Base-by-base conservation (phyloP, 2,113 vertebrate species). In the Vicugna pacos region DNA sequence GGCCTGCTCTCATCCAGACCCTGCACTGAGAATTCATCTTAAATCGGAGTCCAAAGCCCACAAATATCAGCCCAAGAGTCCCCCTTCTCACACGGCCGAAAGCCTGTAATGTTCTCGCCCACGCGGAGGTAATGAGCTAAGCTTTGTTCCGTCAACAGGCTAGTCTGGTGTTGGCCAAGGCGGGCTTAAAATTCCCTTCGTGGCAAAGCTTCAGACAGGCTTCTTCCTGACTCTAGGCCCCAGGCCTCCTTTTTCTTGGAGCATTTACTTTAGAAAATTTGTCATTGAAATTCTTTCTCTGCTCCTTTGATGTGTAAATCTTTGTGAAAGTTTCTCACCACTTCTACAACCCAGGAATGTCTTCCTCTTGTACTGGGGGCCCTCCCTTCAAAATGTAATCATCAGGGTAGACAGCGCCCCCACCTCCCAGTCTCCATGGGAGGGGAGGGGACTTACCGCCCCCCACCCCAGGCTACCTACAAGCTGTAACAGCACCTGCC, bases 31-130 rank as follows among this genome's bases (percentile, higher is more conserved):
- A 70, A 8, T 13, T 14, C 24, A 4, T 26, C 16, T n/a, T 24
- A n/a, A 50, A 3, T 48, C 38, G 48, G 5, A 52, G 46, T 48
- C 38, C 52, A 46, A 91, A 60, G 50, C 14, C 9, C 15, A 17
- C 8, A 6, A 17, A 38, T 58, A 22, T 1, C 32, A n/a, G 77
- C 1, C 2, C 3, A 0, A 9, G 20, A 22, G 1, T 42, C n/a
- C 26, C 14, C 17, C 35, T 89, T 54, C 84, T 38, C 28, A 85
- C 32, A 22, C 32, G 20, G 2, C 22, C 4, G 2, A 10, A 17
- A 26, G 7, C 24, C n/a, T 28, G 24, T 8, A 20, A 15, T 14
- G 52, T 1, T 8, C 17, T 62, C 26, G 77, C 12, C 28, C 26
- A 42, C 7, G 17, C 12, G 65, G 15, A 38, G n/a, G 19, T 13